Conservation (phyloP, 2,113 vertebrate species). For the Montifringilla adamsi region DNA sequence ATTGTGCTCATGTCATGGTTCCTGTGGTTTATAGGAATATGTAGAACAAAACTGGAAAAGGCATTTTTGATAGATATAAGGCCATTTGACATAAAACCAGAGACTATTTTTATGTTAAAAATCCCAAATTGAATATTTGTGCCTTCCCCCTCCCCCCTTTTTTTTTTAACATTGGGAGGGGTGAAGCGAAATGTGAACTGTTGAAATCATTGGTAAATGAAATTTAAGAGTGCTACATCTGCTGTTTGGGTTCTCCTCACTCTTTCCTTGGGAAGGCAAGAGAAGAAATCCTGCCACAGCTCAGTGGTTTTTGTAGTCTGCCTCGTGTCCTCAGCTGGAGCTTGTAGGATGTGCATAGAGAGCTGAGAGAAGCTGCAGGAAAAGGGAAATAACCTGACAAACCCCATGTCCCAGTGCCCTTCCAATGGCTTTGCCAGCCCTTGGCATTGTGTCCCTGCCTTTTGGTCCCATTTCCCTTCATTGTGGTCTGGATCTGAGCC, state of each 20-base stretch:
- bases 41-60: not conserved
- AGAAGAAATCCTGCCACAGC: not conserved
- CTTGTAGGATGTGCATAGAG: not conserved
- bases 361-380: not conserved
- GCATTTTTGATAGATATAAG: not conserved
- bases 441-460: not conserved
- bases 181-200: not conserved
- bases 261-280: not conserved
- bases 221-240: not conserved
- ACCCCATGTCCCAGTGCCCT: not conserved
- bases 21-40: rapidly evolving
- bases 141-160: rapidly evolving
- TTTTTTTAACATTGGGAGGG: not conserved
- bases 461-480: rapidly evolving
- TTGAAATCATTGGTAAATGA: not conserved
- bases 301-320: not conserved
- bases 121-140: rapidly evolving
- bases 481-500: not conserved
- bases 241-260: not conserved
- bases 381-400: not conserved
- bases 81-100: not conserved
- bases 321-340: not conserved
- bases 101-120: not conserved
- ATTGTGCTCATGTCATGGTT: rapidly evolving
- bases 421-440: not conserved